Evolutionary conservation across 2,113 vertebrate species (phyloP).

Genomic region (Apodemus speciosus): DNA sequence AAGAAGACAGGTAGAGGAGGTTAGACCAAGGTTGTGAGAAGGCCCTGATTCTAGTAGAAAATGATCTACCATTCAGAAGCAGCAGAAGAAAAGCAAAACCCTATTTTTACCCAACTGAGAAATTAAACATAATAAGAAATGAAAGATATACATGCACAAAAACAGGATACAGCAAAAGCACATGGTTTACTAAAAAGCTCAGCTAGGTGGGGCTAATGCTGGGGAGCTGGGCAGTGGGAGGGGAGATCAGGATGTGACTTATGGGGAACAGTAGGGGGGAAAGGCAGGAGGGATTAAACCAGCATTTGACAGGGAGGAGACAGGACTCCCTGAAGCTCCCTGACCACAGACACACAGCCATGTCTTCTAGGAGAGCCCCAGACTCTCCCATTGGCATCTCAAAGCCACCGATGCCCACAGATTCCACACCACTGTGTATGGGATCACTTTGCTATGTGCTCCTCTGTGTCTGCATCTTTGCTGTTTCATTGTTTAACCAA

Average conservation of each 20-base stretch:
- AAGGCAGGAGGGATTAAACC: neutral
- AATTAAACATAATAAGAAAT: neutral
- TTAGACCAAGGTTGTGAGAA: neutral
- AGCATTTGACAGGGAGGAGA: neutral
- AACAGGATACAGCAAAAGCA: neutral
- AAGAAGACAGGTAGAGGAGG: neutral
- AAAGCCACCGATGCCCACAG: neutral
- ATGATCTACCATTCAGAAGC: neutral
- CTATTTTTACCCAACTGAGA: neutral
- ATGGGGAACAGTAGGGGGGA: neutral
- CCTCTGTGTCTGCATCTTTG: neutral
- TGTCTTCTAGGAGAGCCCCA: neutral
- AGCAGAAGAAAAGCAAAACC: neutral
- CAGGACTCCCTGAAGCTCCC: neutral
- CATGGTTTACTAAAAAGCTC: neutral
- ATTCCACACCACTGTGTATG: neutral
- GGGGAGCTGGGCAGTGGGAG: neutral
- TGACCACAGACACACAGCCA: neutral
- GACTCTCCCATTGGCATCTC: neutral
- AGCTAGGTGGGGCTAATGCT: neutral
- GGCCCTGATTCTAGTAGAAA: neutral
- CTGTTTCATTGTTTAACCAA: neutral
- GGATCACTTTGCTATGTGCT: neutral
- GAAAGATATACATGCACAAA: neutral
- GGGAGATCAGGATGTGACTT: neutral